Evolutionary conservation across 2,888 invertebrate genomes (phyloP).

Genomic region (Eupelmus urozonus): DNA sequence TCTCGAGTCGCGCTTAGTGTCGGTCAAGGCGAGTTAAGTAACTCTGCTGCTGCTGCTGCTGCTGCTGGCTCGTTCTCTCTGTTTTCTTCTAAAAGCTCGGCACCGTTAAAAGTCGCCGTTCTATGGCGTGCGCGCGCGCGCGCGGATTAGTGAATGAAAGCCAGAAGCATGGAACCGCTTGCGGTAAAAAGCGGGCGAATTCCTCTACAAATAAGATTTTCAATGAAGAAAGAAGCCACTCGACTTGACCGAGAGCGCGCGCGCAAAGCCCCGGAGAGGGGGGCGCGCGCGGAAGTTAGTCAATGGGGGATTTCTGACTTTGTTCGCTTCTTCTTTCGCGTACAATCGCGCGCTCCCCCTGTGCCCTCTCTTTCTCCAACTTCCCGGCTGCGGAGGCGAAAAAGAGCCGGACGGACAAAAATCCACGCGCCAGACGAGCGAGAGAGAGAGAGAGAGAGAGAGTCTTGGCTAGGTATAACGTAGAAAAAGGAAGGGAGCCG

Average conservation of each 20-base stretch:
- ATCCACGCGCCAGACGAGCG: background rate
- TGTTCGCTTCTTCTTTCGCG: slow-evolving; percentile 50
- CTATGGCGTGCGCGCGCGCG: slow-evolving; percentile 2
- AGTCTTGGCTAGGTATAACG: slow-evolving; percentile 4
- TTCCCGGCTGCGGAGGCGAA: slow-evolving; percentile 17
- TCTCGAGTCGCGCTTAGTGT: slow-evolving; percentile 14
- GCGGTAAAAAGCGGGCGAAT: slow-evolving; percentile 54
- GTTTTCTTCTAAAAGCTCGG: slow-evolving; percentile 43
- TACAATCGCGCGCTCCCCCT: slow-evolving; percentile 30
- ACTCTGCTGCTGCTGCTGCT: background rate
- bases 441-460: slow-evolving; percentile 7
- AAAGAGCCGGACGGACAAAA: no score
- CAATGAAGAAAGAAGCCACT: slow-evolving; percentile 56
- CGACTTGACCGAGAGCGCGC: slow-evolving; percentile 42
- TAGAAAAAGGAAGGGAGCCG: slow-evolving; percentile 36
- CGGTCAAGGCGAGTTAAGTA: slow-evolving; percentile 51
- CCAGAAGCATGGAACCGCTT: no score
- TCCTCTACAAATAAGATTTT: slow-evolving; percentile 59
- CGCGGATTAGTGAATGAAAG: slow-evolving; percentile 54
- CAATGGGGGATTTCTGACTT: slow-evolving; percentile 61
- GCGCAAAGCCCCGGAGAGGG: background rate
- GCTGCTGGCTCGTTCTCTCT: background rate
- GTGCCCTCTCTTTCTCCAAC: slow-evolving; percentile 4
- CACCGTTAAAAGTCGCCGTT: slow-evolving; percentile 28
- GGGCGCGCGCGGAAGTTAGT: slow-evolving; percentile 56